A percentile compares a stretch with the other conserved stretches of the same genome.
Evolutionary conservation across 2,113 vertebrate species (phyloP).

Genomic region (Neopipo cinnamomea): DNA sequence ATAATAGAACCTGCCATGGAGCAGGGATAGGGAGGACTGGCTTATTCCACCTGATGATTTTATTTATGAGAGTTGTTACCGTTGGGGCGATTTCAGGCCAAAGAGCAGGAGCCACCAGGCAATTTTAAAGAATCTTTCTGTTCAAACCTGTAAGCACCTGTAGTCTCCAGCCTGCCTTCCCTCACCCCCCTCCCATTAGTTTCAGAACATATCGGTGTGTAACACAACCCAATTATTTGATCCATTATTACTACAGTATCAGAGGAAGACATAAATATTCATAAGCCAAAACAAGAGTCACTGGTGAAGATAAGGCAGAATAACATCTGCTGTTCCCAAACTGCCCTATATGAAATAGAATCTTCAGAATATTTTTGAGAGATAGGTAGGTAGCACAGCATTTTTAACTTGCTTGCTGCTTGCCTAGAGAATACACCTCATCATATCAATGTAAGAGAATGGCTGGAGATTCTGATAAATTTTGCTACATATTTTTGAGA

Average conservation of each 20-base stretch:
- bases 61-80: background rate
- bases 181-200: background rate
- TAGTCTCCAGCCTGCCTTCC: background rate
- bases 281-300: background rate
- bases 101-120: background rate
- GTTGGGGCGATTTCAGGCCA: background rate
- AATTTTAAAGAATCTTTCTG: background rate
- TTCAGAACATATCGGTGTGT: background rate
- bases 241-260: background rate
- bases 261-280: background rate
- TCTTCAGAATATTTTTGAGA: background rate
- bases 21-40: background rate
- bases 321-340: background rate
- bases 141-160: background rate
- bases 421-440: background rate
- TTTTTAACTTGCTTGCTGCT: background rate
- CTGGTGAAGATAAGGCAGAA: background rate
- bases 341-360: background rate
- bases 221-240: background rate
- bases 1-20: background rate
- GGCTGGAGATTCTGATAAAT: background rate
- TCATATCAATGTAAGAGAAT: background rate
- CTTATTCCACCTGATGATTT: background rate
- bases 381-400: background rate
- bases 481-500: background rate